Percentiles rank a stretch among this genome's conserved stretches.
Conservation (phyloP, 2,797 vertebrate species). For the Martes flavigula region DNA sequence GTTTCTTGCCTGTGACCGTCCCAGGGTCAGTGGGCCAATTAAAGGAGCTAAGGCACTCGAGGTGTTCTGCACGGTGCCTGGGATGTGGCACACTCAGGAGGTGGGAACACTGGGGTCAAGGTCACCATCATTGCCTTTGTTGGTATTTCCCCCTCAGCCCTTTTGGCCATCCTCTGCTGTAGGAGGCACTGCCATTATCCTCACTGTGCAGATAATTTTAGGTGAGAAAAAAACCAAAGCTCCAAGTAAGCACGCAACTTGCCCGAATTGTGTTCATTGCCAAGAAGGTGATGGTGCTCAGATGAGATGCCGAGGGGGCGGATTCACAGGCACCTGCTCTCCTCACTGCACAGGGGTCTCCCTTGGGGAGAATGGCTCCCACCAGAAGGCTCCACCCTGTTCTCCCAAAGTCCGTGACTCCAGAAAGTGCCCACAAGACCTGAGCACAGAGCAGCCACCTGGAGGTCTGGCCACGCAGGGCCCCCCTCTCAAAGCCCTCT, state of each 20-base stretch:
- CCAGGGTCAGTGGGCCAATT: background rate
- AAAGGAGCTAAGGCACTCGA: background rate
- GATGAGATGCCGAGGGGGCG: accelerated
- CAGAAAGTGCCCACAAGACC: background rate
- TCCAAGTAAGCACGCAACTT: background rate
- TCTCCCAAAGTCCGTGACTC: background rate
- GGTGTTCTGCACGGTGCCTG: background rate
- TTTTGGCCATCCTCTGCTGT: background rate
- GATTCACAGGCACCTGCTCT: accelerated
- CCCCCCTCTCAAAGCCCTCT: background rate
- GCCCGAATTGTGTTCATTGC: background rate
- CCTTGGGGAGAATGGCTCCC: background rate
- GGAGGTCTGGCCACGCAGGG: accelerated
- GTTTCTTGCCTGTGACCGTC: background rate
- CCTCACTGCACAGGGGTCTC: background rate
- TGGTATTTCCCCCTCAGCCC: no score
- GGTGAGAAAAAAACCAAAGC: background rate
- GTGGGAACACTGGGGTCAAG: no score
- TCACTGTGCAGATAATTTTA: background rate
- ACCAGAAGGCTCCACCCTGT: background rate
- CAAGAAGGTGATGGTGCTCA: background rate
- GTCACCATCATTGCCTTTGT: background rate
- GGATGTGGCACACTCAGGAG: accelerated
- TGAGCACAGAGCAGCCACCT: background rate
- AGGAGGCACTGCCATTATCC: background rate